These are phyloP conservation scores for Esperia sulphurella DNA, from an alignment of 2,888 invertebrate species.

Conservation along the genomic window DNA sequence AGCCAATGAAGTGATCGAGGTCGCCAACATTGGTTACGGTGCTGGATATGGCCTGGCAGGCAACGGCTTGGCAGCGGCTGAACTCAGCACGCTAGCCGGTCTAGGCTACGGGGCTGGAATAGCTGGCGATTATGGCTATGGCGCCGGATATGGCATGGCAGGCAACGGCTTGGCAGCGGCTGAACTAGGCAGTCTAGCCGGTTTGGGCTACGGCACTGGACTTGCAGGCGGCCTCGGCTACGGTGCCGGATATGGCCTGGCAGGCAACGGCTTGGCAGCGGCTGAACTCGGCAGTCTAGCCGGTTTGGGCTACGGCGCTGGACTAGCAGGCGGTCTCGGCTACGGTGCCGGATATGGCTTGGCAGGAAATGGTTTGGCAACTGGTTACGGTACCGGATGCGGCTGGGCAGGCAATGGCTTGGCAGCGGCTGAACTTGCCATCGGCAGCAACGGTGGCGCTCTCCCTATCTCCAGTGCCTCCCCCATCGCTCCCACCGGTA, in stretches of 20 bases:
- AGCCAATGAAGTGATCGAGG: too few relatives aligned
- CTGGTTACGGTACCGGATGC: background rate
- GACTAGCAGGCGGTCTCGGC: background rate
- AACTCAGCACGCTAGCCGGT: background rate
- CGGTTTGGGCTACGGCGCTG: background rate
- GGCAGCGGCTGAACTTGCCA: background rate
- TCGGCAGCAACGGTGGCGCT: constrained; percentile 13
- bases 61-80: background rate
- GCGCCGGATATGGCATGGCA: constrained; percentile 4
- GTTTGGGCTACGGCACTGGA: background rate
- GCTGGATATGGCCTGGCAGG: background rate
- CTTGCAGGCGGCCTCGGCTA: background rate
- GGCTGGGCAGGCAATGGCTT: too few relatives aligned
- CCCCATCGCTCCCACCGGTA: constrained; percentile 31
- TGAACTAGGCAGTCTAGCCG: too few relatives aligned
- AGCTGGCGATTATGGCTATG: constrained; percentile 2
- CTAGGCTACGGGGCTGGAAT: background rate
- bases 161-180: background rate
- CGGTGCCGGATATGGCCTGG: constrained; percentile 5
- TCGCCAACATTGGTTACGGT: background rate
- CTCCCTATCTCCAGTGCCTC: constrained; percentile 24
- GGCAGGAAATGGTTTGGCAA: background rate
- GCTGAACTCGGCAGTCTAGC: too few relatives aligned
- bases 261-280: background rate
- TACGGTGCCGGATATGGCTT: background rate